Percentiles rank a stretch among this genome's conserved stretches.
These are phyloP conservation scores for Poecile atricapillus DNA, from an alignment of 2,113 vertebrate genomes.

Conservation along the genomic window DNA sequence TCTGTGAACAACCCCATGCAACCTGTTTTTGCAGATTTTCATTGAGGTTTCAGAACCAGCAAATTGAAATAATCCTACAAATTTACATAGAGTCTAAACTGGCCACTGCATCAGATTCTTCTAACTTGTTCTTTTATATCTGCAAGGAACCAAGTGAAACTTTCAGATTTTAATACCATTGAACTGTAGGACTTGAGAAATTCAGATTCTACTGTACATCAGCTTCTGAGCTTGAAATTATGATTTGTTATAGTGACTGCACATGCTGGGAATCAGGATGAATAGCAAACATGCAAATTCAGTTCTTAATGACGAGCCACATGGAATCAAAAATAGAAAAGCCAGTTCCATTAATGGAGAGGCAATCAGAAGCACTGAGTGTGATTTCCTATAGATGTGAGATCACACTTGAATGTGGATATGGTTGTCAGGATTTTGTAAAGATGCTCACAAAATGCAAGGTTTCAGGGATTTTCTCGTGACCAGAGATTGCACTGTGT, in stretches of 20 bases:
- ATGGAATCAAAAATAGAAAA: not conserved
- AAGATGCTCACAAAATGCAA: not conserved
- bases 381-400: not conserved
- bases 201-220: not conserved
- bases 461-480: constrained; percentile 1
- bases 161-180: not conserved
- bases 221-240: not conserved
- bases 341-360: not conserved
- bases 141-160: not conserved
- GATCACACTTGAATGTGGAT: not conserved
- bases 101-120: not conserved
- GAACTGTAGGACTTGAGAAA: not conserved
- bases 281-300: constrained; percentile 6
- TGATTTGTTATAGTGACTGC: not conserved
- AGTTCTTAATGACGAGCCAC: not conserved
- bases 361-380: not conserved
- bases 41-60: not conserved
- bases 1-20: not conserved
- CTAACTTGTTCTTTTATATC: not conserved
- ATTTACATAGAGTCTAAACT: not conserved
- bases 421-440: not conserved
- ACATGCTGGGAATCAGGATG: not conserved
- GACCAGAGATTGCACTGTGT: not conserved
- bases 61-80: not conserved
- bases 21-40: not conserved